Conservation (phyloP, 2,113 vertebrate species). For the Callithrix jacchus region DNA sequence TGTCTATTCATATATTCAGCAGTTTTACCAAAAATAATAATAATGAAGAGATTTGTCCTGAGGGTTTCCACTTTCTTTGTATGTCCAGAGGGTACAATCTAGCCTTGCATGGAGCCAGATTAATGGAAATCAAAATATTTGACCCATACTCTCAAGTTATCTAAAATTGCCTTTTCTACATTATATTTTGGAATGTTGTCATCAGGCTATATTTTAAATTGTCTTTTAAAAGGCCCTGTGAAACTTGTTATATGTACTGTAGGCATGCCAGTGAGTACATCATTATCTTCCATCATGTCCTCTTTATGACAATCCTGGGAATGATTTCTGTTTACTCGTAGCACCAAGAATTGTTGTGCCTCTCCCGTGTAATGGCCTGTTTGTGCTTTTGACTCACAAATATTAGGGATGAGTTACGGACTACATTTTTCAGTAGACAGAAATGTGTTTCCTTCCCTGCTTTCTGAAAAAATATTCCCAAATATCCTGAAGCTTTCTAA, state of each 20-base stretch:
- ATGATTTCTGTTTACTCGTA: not conserved
- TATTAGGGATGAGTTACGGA: not conserved
- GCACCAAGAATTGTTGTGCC: not conserved
- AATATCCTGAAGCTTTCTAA: not conserved
- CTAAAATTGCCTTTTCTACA: not conserved
- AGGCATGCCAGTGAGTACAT: rapidly evolving
- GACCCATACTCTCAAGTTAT: not conserved
- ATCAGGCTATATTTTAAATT: not conserved
- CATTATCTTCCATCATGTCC: not conserved
- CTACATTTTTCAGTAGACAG: not conserved
- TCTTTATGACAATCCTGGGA: not conserved
- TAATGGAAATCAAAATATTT: not conserved
- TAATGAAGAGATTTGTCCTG: not conserved
- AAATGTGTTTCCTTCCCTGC: not conserved
- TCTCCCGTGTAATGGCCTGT: not conserved
- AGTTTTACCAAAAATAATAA: not conserved
- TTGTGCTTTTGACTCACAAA: conserved; percentile 23
- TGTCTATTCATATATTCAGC: not conserved
- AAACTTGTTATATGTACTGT: not conserved
- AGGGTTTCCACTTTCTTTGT: not conserved
- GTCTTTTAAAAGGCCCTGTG: not conserved
- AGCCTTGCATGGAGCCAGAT: not conserved
- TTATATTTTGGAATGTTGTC: not conserved
- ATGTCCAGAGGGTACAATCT: not conserved
- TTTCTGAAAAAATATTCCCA: not conserved